Conservation (phyloP, 2,888 invertebrate species). For the Cosmia trapezina region DNA sequence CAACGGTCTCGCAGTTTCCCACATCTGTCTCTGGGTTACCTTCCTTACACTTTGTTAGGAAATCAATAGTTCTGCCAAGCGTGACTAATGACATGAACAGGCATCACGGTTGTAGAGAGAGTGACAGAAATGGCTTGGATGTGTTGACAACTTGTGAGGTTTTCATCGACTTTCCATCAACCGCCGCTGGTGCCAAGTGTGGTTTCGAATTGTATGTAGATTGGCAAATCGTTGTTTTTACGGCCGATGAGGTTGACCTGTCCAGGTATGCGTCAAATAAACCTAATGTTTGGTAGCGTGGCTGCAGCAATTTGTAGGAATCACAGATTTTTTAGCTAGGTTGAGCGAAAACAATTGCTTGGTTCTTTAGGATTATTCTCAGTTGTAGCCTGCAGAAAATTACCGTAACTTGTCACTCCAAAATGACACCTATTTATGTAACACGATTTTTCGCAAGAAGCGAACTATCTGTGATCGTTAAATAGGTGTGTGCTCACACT, state of each 20-base stretch:
- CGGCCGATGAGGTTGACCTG: neutral
- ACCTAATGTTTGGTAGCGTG: neutral
- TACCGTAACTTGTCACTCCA: no score
- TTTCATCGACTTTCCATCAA: slow-evolving; percentile 30
- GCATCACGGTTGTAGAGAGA: slow-evolving; percentile 4
- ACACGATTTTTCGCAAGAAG: neutral
- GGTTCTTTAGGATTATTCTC: neutral
- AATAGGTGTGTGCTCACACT: neutral
- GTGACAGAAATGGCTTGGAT: slow-evolving; percentile 11
- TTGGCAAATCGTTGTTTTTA: neutral
- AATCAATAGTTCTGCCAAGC: slow-evolving; percentile 30
- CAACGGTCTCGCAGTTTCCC: no score
- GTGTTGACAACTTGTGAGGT: slow-evolving; percentile 30
- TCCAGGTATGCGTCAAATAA: neutral
- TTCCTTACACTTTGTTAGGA: neutral
- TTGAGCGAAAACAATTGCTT: neutral
- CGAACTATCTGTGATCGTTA: neutral
- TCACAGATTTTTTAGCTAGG: neutral
- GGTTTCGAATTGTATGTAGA: neutral
- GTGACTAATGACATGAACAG: slow-evolving; percentile 6
- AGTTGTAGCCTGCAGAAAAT: neutral
- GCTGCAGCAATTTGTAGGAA: neutral
- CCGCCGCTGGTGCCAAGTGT: slow-evolving; percentile 23
- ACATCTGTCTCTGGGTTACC: neutral
- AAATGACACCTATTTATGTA: no score